A percentile compares a stretch with the other conserved stretches of the same genome.
phyloP scores from a whole-genome alignment of 2,888 invertebrate species.

The Alsophila aescularia region DNA sequence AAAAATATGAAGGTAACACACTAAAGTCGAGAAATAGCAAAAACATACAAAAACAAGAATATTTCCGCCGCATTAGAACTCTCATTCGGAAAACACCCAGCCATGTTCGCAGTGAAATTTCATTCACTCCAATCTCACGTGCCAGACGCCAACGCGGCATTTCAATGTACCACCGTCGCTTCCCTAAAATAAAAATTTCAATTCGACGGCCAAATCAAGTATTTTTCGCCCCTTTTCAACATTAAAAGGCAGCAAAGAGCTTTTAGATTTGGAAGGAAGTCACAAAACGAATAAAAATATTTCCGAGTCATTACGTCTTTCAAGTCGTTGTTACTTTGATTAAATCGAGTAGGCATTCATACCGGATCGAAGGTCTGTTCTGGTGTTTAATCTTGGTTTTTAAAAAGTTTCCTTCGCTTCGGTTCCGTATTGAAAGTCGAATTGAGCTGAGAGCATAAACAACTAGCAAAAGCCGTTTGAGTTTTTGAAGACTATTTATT shows the following conservation, averaged over 20 bases:
- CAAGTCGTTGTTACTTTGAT: constrained; percentile 22
- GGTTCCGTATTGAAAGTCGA: no score
- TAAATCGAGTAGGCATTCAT: constrained; percentile 24
- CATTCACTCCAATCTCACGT: constrained; percentile 47
- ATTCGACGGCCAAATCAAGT: constrained; percentile 41
- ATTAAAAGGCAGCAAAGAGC: constrained; percentile 27
- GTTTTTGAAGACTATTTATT: no score
- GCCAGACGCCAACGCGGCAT: constrained; percentile 43
- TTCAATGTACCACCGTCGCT: constrained; percentile 39
- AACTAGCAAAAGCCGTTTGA: no score
- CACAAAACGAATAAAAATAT: constrained; percentile 35
- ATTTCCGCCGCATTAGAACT: constrained; percentile 1
- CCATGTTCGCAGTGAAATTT: constrained; percentile 42
- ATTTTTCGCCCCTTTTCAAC: constrained; percentile 37
- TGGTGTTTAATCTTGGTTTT: not conserved
- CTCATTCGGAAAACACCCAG: constrained; percentile 9
- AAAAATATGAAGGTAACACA: no score
- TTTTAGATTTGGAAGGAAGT: constrained; percentile 29
- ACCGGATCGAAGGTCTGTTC: constrained; percentile 2
- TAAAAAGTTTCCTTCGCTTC: not conserved
- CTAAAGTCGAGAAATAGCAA: no score
- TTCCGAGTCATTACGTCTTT: constrained; percentile 35
- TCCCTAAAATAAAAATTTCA: constrained; percentile 43
- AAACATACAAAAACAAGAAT: not conserved
- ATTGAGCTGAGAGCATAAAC: no score